Conservation (phyloP, 2,797 vertebrate genomes). For the Lagorchestes hirsutus region DNA sequence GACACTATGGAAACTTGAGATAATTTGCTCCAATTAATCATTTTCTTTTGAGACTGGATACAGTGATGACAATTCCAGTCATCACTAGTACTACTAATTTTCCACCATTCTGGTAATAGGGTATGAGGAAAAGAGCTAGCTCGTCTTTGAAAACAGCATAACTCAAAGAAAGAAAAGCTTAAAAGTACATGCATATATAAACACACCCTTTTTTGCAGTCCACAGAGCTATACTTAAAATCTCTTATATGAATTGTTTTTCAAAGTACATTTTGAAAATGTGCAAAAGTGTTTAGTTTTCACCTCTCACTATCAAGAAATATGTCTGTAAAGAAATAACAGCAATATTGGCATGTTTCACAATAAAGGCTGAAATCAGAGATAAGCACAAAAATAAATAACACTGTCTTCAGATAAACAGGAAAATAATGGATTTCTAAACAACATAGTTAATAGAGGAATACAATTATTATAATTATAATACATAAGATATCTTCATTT, state of each 20-base stretch:
- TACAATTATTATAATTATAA: neutral
- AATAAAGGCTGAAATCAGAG: constrained; percentile 30
- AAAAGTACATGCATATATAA: neutral
- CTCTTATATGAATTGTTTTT: neutral
- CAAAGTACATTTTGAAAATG: constrained; percentile 35
- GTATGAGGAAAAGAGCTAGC: constrained; percentile 6
- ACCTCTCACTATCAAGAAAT: constrained; percentile 13
- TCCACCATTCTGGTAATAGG: neutral
- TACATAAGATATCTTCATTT: neutral
- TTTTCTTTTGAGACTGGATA: constrained; percentile 1
- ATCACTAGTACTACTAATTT: constrained; percentile 3
- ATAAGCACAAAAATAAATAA: constrained; percentile 18
- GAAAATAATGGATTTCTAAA: neutral
- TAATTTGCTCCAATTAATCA: constrained; percentile 10
- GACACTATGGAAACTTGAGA: constrained; percentile 27
- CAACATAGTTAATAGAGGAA: neutral
- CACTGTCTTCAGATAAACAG: constrained; percentile 8
- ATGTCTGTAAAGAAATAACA: constrained; percentile 18
- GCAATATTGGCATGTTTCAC: constrained; percentile 28
- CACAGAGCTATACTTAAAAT: constrained; percentile 1
- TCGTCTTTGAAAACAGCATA: neutral
- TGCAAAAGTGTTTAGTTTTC: constrained; percentile 39
- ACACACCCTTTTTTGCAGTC: neutral
- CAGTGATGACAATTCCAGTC: neutral
- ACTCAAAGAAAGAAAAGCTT: neutral